Conservation (phyloP, 2,888 invertebrate genomes). For the Drosophila conformis region DNA sequence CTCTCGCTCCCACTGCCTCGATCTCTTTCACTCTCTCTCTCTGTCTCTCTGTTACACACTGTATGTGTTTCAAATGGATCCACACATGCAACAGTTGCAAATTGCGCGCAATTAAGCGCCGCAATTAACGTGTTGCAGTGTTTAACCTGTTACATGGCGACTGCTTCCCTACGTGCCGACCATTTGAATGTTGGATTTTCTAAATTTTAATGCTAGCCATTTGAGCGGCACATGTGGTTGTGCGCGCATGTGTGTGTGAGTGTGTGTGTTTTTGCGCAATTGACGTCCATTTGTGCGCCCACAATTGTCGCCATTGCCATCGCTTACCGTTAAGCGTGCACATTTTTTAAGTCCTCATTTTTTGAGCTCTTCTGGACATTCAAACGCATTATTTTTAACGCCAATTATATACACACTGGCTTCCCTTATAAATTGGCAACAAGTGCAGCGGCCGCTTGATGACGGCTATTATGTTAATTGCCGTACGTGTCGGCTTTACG, state of each 20-base stretch:
- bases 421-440: slow-evolving; percentile 67
- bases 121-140: slow-evolving; percentile 81
- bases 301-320: slow-evolving; percentile 48
- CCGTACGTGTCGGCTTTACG: slow-evolving; percentile 60
- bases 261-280: slow-evolving; percentile 46
- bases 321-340: slow-evolving; percentile 58
- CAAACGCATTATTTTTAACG: slow-evolving; percentile 77
- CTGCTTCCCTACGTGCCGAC: slow-evolving; percentile 55
- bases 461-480: slow-evolving; percentile 74
- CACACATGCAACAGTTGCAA: slow-evolving; percentile 76
- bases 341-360: slow-evolving; percentile 69
- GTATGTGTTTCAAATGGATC: not conserved
- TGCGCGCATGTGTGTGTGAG: not conserved
- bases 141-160: slow-evolving; percentile 77
- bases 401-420: slow-evolving; percentile 63
- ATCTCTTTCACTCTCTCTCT: slow-evolving; percentile 2
- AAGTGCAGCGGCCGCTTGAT: slow-evolving; percentile 68
- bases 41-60: not conserved
- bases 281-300: slow-evolving; percentile 69
- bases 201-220: slow-evolving; percentile 78
- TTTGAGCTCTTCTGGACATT: slow-evolving; percentile 53
- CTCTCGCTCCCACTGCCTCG: slow-evolving; percentile 5
- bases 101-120: slow-evolving; percentile 78
- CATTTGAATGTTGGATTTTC: slow-evolving; percentile 73
- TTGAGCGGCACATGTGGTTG: slow-evolving; percentile 34